Evolutionary conservation across 2,797 vertebrate species (phyloP).

Genomic region (Coluber constrictor): DNA sequence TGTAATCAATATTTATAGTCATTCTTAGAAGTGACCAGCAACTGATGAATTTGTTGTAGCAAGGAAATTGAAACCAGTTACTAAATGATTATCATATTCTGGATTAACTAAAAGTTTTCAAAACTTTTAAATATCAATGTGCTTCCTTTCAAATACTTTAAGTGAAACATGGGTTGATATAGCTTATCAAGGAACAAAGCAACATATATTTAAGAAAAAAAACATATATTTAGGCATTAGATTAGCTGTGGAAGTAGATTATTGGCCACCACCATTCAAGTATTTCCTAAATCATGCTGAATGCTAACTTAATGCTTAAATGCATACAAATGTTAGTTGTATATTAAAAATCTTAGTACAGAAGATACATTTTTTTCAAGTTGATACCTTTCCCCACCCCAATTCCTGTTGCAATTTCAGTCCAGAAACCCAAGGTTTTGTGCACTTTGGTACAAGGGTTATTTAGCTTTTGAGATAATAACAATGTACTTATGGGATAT

Average conservation of each 20-base stretch:
- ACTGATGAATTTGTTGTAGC: not conserved
- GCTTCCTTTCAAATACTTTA: not conserved
- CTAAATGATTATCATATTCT: not conserved
- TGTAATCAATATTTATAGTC: not conserved
- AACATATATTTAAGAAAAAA: not conserved
- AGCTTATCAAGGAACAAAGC: not conserved
- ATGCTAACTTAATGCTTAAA: not conserved
- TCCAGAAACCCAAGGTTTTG: not conserved
- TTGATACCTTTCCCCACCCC: not conserved
- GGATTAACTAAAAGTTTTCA: not conserved
- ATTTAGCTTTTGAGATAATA: not conserved
- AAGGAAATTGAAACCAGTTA: not conserved
- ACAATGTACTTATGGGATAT: not conserved
- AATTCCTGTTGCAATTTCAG: not conserved
- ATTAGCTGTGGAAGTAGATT: not conserved
- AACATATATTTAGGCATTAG: not conserved
- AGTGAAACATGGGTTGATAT: not conserved
- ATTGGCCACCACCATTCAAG: not conserved
- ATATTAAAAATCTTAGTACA: not conserved
- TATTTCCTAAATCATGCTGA: not conserved
- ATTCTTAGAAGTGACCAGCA: not conserved
- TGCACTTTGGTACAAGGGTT: not conserved
- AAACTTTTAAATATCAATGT: not conserved
- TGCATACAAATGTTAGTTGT: not conserved
- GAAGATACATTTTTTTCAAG: not conserved